A percentile compares a stretch with the other conserved stretches of the same genome.
Conservation (phyloP, 1,140 invertebrate genomes). For the Vanessa tameamea region DNA sequence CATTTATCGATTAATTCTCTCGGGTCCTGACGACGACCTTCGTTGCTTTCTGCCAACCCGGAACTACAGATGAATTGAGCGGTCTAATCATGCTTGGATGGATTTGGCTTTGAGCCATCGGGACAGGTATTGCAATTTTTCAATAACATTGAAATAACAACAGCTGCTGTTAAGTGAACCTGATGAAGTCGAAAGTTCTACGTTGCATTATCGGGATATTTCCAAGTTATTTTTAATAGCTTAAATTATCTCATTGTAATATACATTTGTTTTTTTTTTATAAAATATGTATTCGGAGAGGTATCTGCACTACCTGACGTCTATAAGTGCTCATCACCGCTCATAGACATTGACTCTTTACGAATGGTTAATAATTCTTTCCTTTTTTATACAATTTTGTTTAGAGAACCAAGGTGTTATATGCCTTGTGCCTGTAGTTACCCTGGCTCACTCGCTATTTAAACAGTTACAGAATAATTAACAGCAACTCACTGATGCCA, state of each 20-base stretch:
- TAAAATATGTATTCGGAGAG: no score
- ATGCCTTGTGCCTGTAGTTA: no score
- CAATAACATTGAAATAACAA: slow-evolving; percentile 20
- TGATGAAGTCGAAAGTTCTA: not conserved
- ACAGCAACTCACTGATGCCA: no score
- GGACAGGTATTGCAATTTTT: slow-evolving; percentile 34
- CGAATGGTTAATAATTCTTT: no score
- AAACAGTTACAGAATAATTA: no score
- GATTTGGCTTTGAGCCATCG: slow-evolving; percentile 24
- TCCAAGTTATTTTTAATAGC: not conserved
- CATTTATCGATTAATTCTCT: not conserved
- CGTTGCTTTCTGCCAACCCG: not conserved
- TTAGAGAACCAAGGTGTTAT: no score
- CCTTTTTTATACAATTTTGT: no score
- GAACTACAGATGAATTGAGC: slow-evolving; percentile 7
- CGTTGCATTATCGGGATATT: not conserved
- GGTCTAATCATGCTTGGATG: slow-evolving; percentile 27
- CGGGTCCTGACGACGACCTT: not conserved
- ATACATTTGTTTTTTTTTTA: no score
- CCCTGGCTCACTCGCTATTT: no score
- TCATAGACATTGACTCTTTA: no score
- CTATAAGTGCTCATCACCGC: no score
- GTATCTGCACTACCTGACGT: no score
- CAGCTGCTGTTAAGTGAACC: slow-evolving; percentile 3
- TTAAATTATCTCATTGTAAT: not conserved